phyloP scores from a whole-genome alignment of 1,140 invertebrate species.

The Calliphora vicina region DNA sequence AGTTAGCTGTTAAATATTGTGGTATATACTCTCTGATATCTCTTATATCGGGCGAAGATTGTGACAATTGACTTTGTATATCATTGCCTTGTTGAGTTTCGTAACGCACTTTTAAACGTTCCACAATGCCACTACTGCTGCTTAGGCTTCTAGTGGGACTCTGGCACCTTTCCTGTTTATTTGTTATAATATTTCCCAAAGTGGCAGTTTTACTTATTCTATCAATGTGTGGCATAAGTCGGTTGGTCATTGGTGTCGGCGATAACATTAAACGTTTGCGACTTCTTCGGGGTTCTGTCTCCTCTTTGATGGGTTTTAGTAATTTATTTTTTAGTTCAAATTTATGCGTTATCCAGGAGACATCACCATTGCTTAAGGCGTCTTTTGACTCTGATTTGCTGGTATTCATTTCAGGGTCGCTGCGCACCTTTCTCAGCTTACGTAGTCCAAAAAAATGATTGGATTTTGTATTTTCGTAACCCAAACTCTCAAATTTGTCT shows the following conservation, averaged over 20 bases:
- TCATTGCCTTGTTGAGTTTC: constrained; percentile 58
- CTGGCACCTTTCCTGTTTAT: constrained; percentile 53
- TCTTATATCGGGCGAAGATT: constrained; percentile 80
- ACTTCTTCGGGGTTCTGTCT: constrained; percentile 44
- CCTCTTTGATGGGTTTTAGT: background rate
- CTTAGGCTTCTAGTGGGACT: constrained; percentile 58
- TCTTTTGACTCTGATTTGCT: constrained; percentile 63
- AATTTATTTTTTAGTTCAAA: constrained; percentile 65
- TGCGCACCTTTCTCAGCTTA: constrained; percentile 71
- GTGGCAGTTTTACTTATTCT: constrained; percentile 84
- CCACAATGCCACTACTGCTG: constrained; percentile 71
- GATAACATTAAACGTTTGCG: constrained; percentile 67
- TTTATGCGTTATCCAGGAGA: constrained; percentile 69
- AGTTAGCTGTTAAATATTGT: constrained; percentile 77
- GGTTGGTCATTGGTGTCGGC: constrained; percentile 69
- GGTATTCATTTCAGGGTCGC: constrained; percentile 76
- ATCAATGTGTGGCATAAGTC: constrained; percentile 87
- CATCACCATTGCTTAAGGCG: constrained; percentile 68
- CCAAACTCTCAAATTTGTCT: constrained; percentile 75
- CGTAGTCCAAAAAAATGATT: constrained; percentile 62
- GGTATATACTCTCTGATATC: constrained; percentile 70
- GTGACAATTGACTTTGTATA: constrained; percentile 66
- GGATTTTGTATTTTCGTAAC: constrained; percentile 52
- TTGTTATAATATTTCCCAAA: constrained; percentile 67
- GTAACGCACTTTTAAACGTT: constrained; percentile 75